phyloP scores from a whole-genome alignment of 2,797 vertebrate genomes.

The Spinus pinus region DNA sequence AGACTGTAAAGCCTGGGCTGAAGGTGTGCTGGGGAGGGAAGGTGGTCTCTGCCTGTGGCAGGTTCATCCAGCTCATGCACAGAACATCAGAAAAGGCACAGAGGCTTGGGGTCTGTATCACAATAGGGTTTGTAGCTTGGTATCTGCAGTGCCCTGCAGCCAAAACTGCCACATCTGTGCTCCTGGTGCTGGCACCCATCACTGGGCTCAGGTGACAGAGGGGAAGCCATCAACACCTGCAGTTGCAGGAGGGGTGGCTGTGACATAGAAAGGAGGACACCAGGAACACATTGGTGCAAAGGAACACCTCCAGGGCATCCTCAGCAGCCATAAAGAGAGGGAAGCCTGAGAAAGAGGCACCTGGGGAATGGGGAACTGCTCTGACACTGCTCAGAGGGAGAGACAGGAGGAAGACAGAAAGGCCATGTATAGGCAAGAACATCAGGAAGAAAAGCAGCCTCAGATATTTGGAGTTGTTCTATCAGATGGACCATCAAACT shows the following conservation, averaged over 20 bases:
- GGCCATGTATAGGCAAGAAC: rapidly evolving
- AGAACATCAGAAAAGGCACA: not conserved
- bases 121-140: not conserved
- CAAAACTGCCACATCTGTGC: not conserved
- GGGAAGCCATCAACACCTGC: not conserved
- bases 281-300: not conserved
- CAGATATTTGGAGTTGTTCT: not conserved
- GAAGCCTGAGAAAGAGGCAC: not conserved
- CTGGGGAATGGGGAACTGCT: not conserved
- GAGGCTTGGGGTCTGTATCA: not conserved
- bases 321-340: not conserved
- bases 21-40: not conserved
- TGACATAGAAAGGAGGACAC: not conserved
- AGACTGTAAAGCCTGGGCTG: not conserved
- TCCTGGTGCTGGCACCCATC: not conserved
- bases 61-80: not conserved
- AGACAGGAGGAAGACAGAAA: not conserved
- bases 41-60: not conserved
- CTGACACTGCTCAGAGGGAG: not conserved
- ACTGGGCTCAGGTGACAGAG: not conserved
- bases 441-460: not conserved
- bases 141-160: not conserved
- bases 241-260: not conserved
- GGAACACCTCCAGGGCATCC: not conserved
- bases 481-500: not conserved